These are phyloP conservation scores for Rhynchonycteris naso DNA, from an alignment of 2,797 vertebrate species.

Conservation along the genomic window DNA sequence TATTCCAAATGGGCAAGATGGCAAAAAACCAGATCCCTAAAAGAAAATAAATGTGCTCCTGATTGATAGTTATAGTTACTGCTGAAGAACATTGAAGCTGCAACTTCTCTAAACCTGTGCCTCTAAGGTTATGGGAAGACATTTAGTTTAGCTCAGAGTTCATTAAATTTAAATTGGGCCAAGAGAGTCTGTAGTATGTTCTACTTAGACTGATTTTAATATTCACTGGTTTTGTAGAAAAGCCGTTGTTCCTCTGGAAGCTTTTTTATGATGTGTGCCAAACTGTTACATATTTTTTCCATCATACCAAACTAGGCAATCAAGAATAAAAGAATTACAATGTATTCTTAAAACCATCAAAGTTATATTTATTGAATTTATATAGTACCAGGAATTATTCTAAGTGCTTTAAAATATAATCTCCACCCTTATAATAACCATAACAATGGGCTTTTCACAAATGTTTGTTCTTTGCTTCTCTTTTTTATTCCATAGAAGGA, in stretches of 20 bases:
- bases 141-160: slow-evolving; percentile 56
- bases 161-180: slow-evolving; percentile 65
- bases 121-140: slow-evolving; percentile 59
- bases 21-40: slow-evolving; percentile 59
- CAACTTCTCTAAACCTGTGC: slow-evolving; percentile 72
- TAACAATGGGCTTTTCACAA: neutral
- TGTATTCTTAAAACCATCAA: neutral
- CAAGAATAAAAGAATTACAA: slow-evolving; percentile 6
- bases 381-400: neutral
- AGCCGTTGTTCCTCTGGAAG: neutral
- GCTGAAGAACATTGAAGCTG: slow-evolving; percentile 75
- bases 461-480: neutral
- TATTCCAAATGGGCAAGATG: slow-evolving; percentile 72
- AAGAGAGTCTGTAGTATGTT: neutral
- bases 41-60: slow-evolving; percentile 66
- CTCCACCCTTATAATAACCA: neutral
- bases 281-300: neutral
- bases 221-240: slow-evolving; percentile 41
- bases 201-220: slow-evolving; percentile 37
- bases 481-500: neutral
- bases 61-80: slow-evolving; percentile 67
- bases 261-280: neutral
- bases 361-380: neutral
- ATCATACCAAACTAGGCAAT: neutral
- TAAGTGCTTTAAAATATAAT: neutral